phyloP scores from a whole-genome alignment of 2,797 vertebrate genomes.

The Crypturellus tataupa region DNA sequence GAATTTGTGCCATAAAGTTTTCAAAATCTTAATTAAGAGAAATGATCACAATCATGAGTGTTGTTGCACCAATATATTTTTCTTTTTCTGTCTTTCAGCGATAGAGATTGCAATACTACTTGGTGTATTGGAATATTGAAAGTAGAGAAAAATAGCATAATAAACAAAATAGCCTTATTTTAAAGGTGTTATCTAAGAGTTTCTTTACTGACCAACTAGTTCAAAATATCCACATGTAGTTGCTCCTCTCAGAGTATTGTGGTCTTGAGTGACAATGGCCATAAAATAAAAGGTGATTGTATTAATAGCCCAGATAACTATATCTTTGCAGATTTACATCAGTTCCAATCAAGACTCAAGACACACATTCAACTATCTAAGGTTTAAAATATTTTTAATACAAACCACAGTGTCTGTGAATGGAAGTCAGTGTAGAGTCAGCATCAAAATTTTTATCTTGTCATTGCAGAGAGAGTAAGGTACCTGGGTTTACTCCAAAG shows the following conservation, averaged over 20 bases:
- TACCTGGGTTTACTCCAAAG: background rate
- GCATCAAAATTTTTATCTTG: background rate
- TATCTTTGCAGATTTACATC: background rate
- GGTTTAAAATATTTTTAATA: background rate
- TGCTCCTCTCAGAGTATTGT: background rate
- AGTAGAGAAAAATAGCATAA: background rate
- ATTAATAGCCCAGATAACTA: background rate
- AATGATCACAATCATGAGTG: fast-evolving
- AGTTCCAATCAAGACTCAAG: background rate
- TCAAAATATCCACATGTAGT: background rate
- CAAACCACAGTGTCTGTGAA: background rate
- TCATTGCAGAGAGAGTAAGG: background rate
- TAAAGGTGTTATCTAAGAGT: background rate
- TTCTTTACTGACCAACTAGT: background rate
- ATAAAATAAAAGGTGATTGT: background rate
- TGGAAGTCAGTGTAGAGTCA: background rate
- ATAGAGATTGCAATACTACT: background rate
- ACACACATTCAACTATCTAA: background rate
- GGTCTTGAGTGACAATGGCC: background rate
- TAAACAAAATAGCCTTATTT: background rate
- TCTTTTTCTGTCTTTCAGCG: background rate
- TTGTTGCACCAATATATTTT: background rate
- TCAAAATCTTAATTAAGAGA: background rate
- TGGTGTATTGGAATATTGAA: background rate
- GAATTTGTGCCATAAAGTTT: background rate